Evolutionary conservation across 1,140 invertebrate genomes (phyloP), one percentile per base, ranked within the genome.

Genomic region (Ylistrum balloti): DNA sequence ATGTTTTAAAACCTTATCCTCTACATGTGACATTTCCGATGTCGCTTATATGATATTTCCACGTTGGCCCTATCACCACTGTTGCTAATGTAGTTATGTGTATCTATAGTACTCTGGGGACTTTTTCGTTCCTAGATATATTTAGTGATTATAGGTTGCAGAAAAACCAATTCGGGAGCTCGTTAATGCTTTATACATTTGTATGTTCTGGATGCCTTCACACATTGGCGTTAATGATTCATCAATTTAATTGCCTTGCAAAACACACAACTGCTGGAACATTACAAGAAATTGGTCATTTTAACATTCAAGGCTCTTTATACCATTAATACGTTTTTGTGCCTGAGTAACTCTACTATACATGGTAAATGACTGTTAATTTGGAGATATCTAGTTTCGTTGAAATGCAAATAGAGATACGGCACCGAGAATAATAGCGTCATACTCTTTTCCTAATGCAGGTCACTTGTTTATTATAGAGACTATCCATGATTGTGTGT

Each of bases 191-290:
- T 74, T 74, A n/a, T 74, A 28, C 28, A n/a, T n/a, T 74, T 74
- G 56, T 74, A 28, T 74, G 11, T n/a, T 74, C 56, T n/a, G 11
- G 56, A 17, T 9, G 5, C 22, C n/a, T 74, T 9, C 56, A 74
- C 56, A 28, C 3, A n/a, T 17, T 74, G 56, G 56, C 13, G 56
- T 28, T 74, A 74, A 74, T 74, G 56, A n/a, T 17, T n/a, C 56
- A 74, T 74, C 56, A 74, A 74, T 74, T 28, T 74, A 74, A 74
- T 74, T 74, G 56, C 56, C 56, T n/a, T 74, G 56, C 28, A 74
- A 74, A 74, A 74, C 28, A 74, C 56, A 28, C 56, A 28, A n/a
- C 56, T 28, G 28, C 56, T 74, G 56, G 56, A 22, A 15, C 45
- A 20, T 22, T 15, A 22, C 28, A 74, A 74, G 56, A 74, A 74